Conservation (phyloP, 2,888 invertebrate species). For the Helleia helle region DNA sequence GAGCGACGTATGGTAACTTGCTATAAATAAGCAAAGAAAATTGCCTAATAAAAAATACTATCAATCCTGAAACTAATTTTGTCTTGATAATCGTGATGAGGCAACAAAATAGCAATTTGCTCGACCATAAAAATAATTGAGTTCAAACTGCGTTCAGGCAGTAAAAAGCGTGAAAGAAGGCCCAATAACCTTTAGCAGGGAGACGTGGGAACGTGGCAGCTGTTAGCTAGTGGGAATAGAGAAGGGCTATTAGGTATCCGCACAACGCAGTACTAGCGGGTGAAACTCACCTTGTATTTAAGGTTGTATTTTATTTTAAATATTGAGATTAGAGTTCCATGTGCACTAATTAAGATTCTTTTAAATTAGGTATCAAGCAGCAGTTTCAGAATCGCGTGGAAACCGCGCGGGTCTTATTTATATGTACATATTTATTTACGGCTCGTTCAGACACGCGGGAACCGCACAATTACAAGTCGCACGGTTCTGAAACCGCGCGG, state of each 20-base stretch:
- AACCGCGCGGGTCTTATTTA: too few relatives aligned
- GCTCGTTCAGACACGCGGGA: too few relatives aligned
- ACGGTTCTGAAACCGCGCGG: too few relatives aligned
- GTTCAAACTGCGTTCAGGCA: slow-evolving; percentile 71
- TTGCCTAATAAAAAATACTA: slow-evolving; percentile 41
- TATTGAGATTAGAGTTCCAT: too few relatives aligned
- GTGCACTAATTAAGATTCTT: too few relatives aligned
- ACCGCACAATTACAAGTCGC: too few relatives aligned
- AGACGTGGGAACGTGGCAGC: slow-evolving; percentile 59
- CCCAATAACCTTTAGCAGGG: slow-evolving; percentile 66
- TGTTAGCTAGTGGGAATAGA: slow-evolving; percentile 60
- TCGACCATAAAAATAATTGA: slow-evolving; percentile 72
- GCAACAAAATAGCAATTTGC: slow-evolving; percentile 73
- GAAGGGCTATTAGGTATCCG: slow-evolving; percentile 55
- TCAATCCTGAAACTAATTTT: slow-evolving; percentile 64
- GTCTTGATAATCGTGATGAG: slow-evolving; percentile 68
- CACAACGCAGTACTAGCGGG: slow-evolving; percentile 38
- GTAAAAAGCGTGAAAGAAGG: slow-evolving; percentile 71
- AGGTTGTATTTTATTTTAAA: slow-evolving; percentile 15
- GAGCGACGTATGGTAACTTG: too few relatives aligned
- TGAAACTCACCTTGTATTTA: too few relatives aligned
- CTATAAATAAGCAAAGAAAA: slow-evolving; percentile 21
- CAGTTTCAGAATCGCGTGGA: too few relatives aligned
- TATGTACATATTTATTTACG: too few relatives aligned
- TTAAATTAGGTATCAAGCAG: too few relatives aligned